phyloP scores from a whole-genome alignment of 2,113 vertebrate species.

The Argyrosomus japonicus region DNA sequence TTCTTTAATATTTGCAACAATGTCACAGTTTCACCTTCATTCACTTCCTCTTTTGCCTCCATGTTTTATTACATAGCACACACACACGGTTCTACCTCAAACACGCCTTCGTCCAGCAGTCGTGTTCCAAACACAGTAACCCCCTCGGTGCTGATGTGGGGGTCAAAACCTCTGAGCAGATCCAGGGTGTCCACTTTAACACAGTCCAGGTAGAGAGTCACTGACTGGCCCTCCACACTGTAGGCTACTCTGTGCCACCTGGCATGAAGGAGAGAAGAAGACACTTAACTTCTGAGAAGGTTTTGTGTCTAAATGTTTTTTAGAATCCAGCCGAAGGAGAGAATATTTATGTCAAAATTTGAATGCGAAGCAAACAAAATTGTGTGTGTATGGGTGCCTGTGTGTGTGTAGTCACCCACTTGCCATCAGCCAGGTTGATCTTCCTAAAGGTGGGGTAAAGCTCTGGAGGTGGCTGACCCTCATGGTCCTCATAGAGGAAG shows the following conservation, averaged over 20 bases:
- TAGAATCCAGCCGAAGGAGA: not conserved
- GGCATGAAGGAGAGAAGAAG: slow-evolving; percentile 13
- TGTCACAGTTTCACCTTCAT: not conserved
- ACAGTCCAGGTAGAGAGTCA: slow-evolving; percentile 94
- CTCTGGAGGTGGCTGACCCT: slow-evolving; percentile 91
- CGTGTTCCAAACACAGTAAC: slow-evolving; percentile 96
- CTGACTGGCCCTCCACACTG: slow-evolving; percentile 90
- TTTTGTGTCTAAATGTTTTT: not conserved
- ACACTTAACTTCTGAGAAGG: too few species aligned
- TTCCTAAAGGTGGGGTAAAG: slow-evolving; percentile 95
- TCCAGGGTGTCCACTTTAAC: slow-evolving; percentile 88
- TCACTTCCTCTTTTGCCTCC: not conserved
- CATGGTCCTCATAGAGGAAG: slow-evolving; percentile 97
- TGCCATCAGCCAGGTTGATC: slow-evolving; percentile 96
- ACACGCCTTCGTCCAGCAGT: slow-evolving; percentile 94
- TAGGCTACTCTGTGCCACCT: slow-evolving; percentile 97
- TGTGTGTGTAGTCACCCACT: slow-evolving; percentile 85
- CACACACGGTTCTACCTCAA: slow-evolving; percentile 87
- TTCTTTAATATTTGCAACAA: not conserved
- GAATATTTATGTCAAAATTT: not conserved
- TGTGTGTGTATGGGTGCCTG: not conserved
- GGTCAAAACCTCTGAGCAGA: slow-evolving; percentile 87
- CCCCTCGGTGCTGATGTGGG: slow-evolving; percentile 91
- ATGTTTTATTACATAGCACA: not conserved
- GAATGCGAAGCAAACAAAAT: not conserved